Percentiles rank a stretch among this genome's conserved stretches.
These are phyloP conservation scores for Griposia aprilina DNA, from an alignment of 2,888 invertebrate genomes.

Conservation along the genomic window DNA sequence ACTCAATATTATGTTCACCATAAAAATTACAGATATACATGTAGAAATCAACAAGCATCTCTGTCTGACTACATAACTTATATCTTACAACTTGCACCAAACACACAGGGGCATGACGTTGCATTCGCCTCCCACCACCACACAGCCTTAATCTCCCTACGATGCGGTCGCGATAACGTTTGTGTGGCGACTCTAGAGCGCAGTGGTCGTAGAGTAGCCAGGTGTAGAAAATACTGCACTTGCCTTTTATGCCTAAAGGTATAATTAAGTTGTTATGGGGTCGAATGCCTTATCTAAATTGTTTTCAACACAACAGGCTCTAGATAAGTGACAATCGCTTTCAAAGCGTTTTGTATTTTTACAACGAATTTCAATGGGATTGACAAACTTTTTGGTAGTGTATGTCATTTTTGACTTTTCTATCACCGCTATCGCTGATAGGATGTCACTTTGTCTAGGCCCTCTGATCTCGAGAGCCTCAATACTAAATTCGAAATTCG, in stretches of 20 bases:
- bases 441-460: background rate
- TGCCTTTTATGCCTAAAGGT: slow-evolving; percentile 31
- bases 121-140: slow-evolving; percentile 84
- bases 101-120: slow-evolving; percentile 85
- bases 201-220: slow-evolving; percentile 51
- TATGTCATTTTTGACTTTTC: background rate
- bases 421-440: background rate
- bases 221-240: slow-evolving; percentile 22
- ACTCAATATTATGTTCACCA: too few species aligned
- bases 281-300: background rate
- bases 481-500: background rate
- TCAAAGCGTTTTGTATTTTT: background rate
- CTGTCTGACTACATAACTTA: background rate
- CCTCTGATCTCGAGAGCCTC: background rate
- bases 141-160: slow-evolving; percentile 86
- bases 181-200: slow-evolving; percentile 77
- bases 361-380: background rate
- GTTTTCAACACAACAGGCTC: background rate
- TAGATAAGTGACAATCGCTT: background rate
- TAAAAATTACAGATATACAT: too few species aligned
- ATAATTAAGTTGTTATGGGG: too few species aligned
- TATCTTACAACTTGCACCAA: slow-evolving; percentile 70
- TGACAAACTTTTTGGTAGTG: too few species aligned
- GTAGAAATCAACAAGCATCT: too few species aligned
- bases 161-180: slow-evolving; percentile 86